Conservation (phyloP, 1,140 invertebrate species). For the Macrobrachium rosenbergii region DNA sequence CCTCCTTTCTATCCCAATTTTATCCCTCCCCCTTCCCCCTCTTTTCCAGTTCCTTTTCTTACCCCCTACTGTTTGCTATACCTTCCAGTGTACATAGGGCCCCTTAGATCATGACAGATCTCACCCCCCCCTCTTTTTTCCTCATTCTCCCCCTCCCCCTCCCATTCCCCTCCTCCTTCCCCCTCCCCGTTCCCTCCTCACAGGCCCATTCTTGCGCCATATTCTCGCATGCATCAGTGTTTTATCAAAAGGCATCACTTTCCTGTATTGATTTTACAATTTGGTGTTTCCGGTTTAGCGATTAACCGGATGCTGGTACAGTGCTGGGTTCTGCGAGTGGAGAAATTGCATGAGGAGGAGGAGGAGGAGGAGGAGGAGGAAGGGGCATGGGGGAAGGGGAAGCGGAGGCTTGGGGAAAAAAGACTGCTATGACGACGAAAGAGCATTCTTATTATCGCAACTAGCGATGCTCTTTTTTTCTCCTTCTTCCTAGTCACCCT, state of each 20-base stretch:
- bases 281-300: background rate
- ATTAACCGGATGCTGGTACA: no score
- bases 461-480: no score
- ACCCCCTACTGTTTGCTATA: no score
- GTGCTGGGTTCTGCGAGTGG: background rate
- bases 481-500: no score
- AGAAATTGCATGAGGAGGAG: background rate
- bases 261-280: background rate
- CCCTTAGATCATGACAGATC: background rate
- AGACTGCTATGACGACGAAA: no score
- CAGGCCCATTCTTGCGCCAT: conserved; percentile 7
- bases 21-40: no score
- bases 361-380: background rate
- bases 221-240: conserved; percentile 1
- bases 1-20: no score
- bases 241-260: conserved; percentile 8
- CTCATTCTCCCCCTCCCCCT: background rate
- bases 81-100: background rate
- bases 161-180: background rate
- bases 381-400: background rate
- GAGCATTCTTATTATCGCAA: no score
- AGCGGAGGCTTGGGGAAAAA: no score
- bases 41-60: no score
- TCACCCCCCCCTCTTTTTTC: background rate
- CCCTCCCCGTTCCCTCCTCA: background rate